A percentile compares a stretch with the other conserved stretches of the same genome.
These are phyloP conservation scores for Siderastrea siderea DNA, from an alignment of 92 coral and sea anemone species.

Conservation along the genomic window DNA sequence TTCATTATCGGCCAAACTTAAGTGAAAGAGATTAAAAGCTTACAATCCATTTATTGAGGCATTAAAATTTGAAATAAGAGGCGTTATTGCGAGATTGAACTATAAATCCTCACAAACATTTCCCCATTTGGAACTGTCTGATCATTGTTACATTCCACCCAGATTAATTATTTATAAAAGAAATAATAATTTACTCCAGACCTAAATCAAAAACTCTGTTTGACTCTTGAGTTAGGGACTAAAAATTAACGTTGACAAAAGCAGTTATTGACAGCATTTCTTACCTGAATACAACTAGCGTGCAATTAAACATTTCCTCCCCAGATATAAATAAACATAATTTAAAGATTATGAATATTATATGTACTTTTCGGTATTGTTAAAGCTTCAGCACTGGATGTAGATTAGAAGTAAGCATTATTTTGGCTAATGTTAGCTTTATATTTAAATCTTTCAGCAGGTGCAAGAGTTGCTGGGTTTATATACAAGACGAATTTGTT, in stretches of 20 bases:
- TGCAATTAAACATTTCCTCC: not conserved
- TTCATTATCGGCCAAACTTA: not conserved
- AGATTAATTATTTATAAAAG: slow-evolving; percentile 28
- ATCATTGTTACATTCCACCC: slow-evolving; percentile 29
- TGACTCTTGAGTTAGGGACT: not conserved
- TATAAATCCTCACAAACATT: slow-evolving; percentile 9
- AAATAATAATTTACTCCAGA: not conserved
- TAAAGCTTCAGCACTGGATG: not conserved
- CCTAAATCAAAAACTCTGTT: not conserved
- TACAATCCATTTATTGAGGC: not conserved
- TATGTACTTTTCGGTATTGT: not conserved
- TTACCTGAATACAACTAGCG: not conserved
- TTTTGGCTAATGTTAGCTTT: slow-evolving; percentile 16
- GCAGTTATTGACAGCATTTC: not conserved
- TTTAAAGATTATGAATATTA: not conserved
- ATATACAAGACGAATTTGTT: not conserved
- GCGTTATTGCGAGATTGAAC: not conserved
- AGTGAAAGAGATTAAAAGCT: not conserved
- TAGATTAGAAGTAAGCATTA: slow-evolving; percentile 5
- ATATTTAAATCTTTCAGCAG: slow-evolving; percentile 15
- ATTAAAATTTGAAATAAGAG: not conserved
- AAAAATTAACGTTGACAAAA: not conserved
- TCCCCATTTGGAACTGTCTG: slow-evolving; percentile 28
- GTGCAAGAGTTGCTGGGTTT: not conserved
- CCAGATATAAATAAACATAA: not conserved